Conservation (phyloP, 2,797 vertebrate genomes). For the Halcyon smyrnensis region DNA sequence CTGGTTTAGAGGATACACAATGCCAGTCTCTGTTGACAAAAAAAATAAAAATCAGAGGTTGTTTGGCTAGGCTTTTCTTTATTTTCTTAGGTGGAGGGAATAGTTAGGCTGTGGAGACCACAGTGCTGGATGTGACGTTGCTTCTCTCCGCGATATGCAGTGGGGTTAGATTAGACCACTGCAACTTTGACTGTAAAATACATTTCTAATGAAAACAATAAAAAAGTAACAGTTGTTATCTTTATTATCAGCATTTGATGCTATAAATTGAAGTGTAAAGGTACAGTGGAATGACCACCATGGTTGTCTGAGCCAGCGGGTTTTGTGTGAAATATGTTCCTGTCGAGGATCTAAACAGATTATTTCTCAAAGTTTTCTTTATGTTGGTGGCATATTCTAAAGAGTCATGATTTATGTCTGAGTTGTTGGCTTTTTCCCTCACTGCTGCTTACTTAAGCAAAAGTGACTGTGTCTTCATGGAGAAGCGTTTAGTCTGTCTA, state of each 20-base stretch:
- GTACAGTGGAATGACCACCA: rapidly evolving
- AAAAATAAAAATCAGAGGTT: not conserved
- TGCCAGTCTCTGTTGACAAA: not conserved
- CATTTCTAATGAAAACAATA: not conserved
- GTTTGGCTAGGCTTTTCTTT: not conserved
- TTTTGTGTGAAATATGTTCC: not conserved
- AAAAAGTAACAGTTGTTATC: not conserved
- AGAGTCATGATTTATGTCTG: not conserved
- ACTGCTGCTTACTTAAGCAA: not conserved
- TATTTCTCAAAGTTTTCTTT: not conserved
- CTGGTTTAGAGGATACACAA: not conserved
- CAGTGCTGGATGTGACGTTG: not conserved
- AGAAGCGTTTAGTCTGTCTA: not conserved
- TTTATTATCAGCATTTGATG: not conserved
- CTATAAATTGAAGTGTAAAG: not conserved
- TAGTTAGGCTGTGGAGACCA: not conserved
- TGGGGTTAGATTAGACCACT: not conserved
- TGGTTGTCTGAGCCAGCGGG: not conserved
- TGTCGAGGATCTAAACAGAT: not conserved
- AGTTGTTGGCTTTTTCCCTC: not conserved
- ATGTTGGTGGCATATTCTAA: not conserved
- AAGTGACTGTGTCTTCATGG: not conserved
- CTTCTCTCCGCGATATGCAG: not conserved
- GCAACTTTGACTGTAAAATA: not conserved
- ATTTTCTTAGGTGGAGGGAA: not conserved